Base-by-base conservation (phyloP, 2,113 vertebrate species). In the Leucosticte australis region DNA sequence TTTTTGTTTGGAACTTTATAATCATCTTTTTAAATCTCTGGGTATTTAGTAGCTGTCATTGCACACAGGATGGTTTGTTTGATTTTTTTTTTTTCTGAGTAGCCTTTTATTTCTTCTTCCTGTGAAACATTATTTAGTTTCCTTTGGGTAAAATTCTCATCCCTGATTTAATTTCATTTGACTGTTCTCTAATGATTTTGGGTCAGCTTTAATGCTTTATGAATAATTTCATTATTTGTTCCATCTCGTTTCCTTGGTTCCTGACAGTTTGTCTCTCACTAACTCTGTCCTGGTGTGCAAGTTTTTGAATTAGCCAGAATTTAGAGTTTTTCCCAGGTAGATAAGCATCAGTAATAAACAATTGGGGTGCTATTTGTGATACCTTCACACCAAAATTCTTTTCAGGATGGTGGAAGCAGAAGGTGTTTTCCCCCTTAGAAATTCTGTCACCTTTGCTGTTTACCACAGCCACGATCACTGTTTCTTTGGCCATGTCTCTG, bases 161-260 rank as follows among this genome's bases (percentile, higher is more conserved):
- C 78, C 39, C 27, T 37, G 27, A 59, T 89, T 74, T 42, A 47
- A 47, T 81, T 89, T 80, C 22, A 42, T 87, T 55, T 82, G 47
- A 31, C 24, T 46, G 3, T 60, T 79, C 78, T 55, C 52, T 87
- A 56, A 75, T 11, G 13, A 50, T 60, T 85, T 60, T 44, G 21
- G 44, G 35, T 78, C 52, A 78, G 46, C 28, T 74, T 76, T 60
- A 83, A 64, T 30, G 37, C 37, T 18, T 69, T 71, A 24, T 4
- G 35, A 44, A 69, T 83, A 0, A n/a, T 55, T 83, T n/a, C 19
- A 13, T 70, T 50, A 19, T 41, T 77, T 77, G 50, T n/a, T 74
- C 42, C 0, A 0, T 55, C 68, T 86, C 0, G 0, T 14, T 53
- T 86, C 53, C 47, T 83, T 2, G 1, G 3, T 60, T 68, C 46